A percentile compares a stretch with the other conserved stretches of the same genome.
Conservation (phyloP, 2,797 vertebrate species). For the Zalophus californianus region DNA sequence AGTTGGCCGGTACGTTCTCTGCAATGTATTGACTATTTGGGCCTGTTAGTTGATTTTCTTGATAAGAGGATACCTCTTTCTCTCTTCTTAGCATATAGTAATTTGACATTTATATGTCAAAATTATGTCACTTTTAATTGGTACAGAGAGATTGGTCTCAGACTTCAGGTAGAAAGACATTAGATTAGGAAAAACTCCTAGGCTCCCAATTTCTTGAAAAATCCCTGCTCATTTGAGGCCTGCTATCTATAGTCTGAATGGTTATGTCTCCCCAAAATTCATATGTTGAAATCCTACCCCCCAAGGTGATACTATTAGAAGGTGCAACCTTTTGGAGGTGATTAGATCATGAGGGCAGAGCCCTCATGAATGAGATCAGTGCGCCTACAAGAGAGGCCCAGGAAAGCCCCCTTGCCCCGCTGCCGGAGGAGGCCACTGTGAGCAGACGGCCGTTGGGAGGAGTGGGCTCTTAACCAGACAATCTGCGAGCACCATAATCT, state of each 20-base stretch:
- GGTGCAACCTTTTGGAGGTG: background rate
- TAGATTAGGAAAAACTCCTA: background rate
- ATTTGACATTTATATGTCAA: slow-evolving; percentile 45
- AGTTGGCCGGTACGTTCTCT: background rate
- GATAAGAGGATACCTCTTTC: background rate
- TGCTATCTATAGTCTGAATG: background rate
- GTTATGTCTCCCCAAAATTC: background rate
- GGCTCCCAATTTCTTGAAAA: background rate
- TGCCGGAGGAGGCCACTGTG: background rate
- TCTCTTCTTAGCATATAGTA: background rate
- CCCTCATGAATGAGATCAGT: background rate
- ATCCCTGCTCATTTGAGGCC: background rate
- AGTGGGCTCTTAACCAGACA: background rate
- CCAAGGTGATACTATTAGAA: background rate
- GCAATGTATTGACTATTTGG: background rate
- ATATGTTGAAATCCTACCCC: background rate
- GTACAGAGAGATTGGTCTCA: background rate
- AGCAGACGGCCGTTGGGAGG: background rate
- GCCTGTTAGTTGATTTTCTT: background rate
- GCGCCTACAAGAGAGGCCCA: background rate
- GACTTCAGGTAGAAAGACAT: background rate
- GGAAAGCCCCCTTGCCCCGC: background rate
- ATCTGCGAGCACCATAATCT: background rate
- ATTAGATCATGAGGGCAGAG: background rate
- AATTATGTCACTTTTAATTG: slow-evolving; percentile 17